phyloP scores from a whole-genome alignment of 1,140 invertebrate genomes.

The Holcopasites calliopsidis region DNA sequence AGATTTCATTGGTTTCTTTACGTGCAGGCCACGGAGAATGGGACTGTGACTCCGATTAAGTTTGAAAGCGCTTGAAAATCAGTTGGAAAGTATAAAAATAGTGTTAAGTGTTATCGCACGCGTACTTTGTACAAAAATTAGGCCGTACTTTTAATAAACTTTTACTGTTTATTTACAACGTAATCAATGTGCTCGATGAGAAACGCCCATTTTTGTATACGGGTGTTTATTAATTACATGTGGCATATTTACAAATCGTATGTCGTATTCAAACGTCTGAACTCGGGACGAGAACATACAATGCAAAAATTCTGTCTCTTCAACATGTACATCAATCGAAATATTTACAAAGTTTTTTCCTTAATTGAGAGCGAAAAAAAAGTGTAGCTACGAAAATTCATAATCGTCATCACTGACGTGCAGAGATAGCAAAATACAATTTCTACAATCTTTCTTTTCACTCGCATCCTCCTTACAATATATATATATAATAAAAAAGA shows the following conservation, averaged over 20 bases:
- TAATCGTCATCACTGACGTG: too few species aligned
- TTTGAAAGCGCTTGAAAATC: neutral
- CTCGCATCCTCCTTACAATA: too few species aligned
- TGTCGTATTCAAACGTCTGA: neutral
- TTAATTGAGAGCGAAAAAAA: neutral
- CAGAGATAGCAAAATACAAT: too few species aligned
- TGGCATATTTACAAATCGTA: slow-evolving; percentile 11
- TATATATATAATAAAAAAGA: too few species aligned
- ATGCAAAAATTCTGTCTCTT: neutral
- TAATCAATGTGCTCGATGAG: neutral
- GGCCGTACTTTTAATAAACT: slow-evolving; percentile 24
- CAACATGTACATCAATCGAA: neutral
- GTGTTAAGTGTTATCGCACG: neutral
- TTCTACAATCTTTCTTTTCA: too few species aligned
- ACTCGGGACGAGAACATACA: neutral
- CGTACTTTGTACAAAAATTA: neutral
- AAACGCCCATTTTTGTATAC: slow-evolving; percentile 4
- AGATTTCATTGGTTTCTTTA: neutral
- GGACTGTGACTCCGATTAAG: neutral
- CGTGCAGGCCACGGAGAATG: neutral
- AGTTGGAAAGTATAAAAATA: neutral
- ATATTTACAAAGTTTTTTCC: neutral
- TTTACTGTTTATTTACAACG: slow-evolving; percentile 29
- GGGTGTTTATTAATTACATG: slow-evolving; percentile 14
- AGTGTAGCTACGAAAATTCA: too few species aligned